These are phyloP conservation scores for Rhinolophus sinicus DNA, from an alignment of 2,113 vertebrate species.

Conservation along the genomic window DNA sequence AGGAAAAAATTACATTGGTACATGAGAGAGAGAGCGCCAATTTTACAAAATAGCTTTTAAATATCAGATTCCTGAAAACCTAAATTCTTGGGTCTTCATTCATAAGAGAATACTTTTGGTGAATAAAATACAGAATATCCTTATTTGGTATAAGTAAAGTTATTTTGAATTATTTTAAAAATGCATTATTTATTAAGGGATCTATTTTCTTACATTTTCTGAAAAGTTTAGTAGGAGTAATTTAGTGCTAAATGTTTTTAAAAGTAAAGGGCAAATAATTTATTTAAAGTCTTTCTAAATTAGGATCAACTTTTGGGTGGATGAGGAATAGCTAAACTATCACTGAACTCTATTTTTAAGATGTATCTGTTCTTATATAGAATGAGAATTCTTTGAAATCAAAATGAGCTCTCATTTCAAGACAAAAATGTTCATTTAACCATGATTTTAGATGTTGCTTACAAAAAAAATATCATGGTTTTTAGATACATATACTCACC, in stretches of 20 bases:
- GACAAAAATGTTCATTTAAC: background rate
- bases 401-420: background rate
- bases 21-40: background rate
- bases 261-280: background rate
- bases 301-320: background rate
- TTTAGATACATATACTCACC: background rate
- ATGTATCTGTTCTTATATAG: background rate
- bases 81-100: background rate
- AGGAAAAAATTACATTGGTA: background rate
- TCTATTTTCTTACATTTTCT: background rate
- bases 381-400: background rate
- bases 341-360: background rate
- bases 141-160: background rate
- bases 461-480: background rate
- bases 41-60: background rate
- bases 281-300: conserved; percentile 45
- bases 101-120: background rate
- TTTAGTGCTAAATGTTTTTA: background rate
- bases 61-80: background rate
- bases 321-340: background rate
- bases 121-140: background rate
- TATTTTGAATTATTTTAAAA: conserved; percentile 26
- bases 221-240: background rate
- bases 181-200: conserved; percentile 29
- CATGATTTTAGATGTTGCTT: background rate